A percentile compares a stretch with the other conserved stretches of the same genome.
Conservation (phyloP, 2,113 vertebrate species). For the Chaetodon auriga region DNA sequence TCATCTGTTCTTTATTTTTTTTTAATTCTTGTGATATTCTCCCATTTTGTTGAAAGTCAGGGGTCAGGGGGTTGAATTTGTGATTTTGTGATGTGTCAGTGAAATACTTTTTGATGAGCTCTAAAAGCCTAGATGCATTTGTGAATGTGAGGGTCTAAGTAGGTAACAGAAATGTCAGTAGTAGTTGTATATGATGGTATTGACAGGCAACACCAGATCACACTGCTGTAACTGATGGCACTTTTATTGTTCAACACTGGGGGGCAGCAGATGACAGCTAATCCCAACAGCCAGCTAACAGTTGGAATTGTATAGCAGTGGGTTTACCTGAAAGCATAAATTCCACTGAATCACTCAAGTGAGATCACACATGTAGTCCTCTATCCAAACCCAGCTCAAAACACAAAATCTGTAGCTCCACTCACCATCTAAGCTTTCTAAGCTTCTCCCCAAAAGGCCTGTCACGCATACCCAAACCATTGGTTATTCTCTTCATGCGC, state of each 20-base stretch:
- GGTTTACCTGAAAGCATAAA: not conserved
- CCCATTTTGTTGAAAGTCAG: not conserved
- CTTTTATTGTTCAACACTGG: not conserved
- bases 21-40: not conserved
- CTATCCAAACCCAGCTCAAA: not conserved
- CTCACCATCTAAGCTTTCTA: too few species aligned
- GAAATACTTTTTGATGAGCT: not conserved
- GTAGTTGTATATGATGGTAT: not conserved
- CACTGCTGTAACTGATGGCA: not conserved
- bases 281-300: not conserved
- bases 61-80: too few species aligned
- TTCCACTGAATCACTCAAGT: not conserved
- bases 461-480: not conserved
- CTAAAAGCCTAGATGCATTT: not conserved
- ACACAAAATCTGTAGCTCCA: not conserved
- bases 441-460: too few species aligned
- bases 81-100: not conserved
- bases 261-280: slow-evolving; percentile 45
- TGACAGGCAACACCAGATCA: not conserved
- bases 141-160: not conserved
- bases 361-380: too few species aligned
- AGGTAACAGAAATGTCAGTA: not conserved
- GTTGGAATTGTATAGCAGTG: not conserved
- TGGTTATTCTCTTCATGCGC: not conserved
- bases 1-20: not conserved